Base-by-base conservation (phyloP, 2,113 vertebrate genomes). In the Caloenas nicobarica region DNA sequence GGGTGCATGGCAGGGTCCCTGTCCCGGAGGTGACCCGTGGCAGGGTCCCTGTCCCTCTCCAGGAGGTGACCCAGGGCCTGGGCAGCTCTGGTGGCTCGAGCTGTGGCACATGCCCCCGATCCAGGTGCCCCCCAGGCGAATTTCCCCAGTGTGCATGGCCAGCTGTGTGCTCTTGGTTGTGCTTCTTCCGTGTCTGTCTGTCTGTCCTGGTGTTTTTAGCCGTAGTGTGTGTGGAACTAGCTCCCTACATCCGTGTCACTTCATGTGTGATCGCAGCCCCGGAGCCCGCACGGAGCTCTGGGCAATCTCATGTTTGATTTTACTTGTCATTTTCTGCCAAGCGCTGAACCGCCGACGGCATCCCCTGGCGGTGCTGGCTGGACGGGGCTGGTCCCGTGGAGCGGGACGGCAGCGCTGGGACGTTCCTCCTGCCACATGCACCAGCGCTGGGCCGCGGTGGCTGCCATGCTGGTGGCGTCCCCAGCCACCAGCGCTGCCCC, bases 141-240 rank as follows among this genome's bases (percentile, higher is more conserved):
- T 97, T 93, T 96, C 89, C 93, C 81, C 94, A 74, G 89, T 11
- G 36, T 82, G 96, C 94, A 92, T 95, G 96, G 82, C 91, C 48
- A 23, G 42, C 70, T 28, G 6, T 17, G 91, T 88, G 92, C 40
- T 88, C 89, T 57, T 40, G 85, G 84, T 73, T 53, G 78, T 96
- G 95, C 86, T 70, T 16, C 53, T 66, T 50, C 71, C 1, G 44
- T 96, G 95, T 77, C 2, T 25, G 84, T 82, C 61, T 24, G 34
- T 50, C 62, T 17, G 78, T 71, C 62, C 57, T 50, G 72, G 5
- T 22, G 5, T 16, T 10, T 40, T 28, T 42, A 29, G 24, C 76
- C 1, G 11, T 56, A 33, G 60, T 2, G 28, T 44, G 38, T 81
- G 7, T 54, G 74, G 18, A 36, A 31, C 13, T 19, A 57, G 61